phyloP scores from a whole-genome alignment of 2,797 vertebrate genomes.

The Ceryle rudis region DNA sequence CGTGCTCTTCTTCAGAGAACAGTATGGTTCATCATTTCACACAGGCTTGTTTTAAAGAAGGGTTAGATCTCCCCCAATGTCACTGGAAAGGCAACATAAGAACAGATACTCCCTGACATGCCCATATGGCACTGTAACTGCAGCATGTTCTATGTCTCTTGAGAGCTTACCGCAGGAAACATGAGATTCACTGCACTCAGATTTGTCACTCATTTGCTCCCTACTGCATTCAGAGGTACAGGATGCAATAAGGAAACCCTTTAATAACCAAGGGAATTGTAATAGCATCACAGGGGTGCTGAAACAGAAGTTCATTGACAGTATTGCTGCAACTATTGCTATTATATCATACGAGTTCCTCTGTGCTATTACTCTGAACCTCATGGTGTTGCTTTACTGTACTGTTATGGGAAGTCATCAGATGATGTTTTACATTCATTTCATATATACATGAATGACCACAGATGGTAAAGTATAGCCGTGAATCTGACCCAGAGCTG shows the following conservation, averaged over 20 bases:
- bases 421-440: not conserved
- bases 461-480: not conserved
- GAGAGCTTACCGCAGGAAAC: not conserved
- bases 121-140: not conserved
- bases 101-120: not conserved
- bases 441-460: not conserved
- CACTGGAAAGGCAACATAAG: not conserved
- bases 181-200: not conserved
- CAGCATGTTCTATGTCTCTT: not conserved
- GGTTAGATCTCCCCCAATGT: not conserved
- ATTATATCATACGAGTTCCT: not conserved
- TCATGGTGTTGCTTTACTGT: not conserved
- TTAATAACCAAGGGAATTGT: not conserved
- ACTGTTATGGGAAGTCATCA: not conserved
- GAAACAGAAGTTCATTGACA: not conserved
- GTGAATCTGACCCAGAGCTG: not conserved
- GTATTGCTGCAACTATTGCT: not conserved
- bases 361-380: not conserved
- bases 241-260: not conserved
- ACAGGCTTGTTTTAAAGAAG: not conserved
- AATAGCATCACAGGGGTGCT: not conserved
- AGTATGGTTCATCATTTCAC: not conserved
- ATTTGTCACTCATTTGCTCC: not conserved
- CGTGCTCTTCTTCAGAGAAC: not conserved
- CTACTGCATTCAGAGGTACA: not conserved